A percentile compares a stretch with the other conserved stretches of the same genome.
These are phyloP conservation scores for Cirrhinus mrigala DNA, from an alignment of 2,797 vertebrate species.

Conservation along the genomic window DNA sequence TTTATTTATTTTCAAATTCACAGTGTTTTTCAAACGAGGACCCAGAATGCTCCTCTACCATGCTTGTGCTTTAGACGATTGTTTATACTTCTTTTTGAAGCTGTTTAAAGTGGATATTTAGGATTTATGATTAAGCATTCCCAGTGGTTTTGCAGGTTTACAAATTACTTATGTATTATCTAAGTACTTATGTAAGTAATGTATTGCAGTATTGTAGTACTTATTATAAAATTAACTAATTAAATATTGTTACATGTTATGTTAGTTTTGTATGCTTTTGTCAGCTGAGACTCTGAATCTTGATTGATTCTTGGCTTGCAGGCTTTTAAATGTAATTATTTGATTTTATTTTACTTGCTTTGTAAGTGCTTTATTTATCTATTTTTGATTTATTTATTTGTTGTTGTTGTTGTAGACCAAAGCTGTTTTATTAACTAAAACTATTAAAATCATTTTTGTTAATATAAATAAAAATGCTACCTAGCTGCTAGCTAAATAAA, in stretches of 20 bases:
- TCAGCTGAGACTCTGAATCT: no score
- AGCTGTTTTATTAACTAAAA: no score
- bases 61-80: background rate
- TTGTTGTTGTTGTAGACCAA: no score
- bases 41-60: background rate
- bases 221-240: background rate
- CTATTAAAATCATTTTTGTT: no score
- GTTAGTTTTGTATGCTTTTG: background rate
- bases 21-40: background rate
- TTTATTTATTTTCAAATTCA: background rate
- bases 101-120: background rate
- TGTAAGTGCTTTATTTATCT: no score
- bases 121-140: background rate
- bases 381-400: no score
- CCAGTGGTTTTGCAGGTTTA: background rate
- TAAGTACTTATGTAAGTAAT: background rate
- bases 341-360: no score
- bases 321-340: no score
- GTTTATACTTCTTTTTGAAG: background rate
- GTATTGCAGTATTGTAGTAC: background rate
- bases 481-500: no score
- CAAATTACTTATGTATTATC: background rate
- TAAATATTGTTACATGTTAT: background rate
- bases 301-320: no score
- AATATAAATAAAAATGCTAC: no score